Base-by-base conservation (phyloP, 2,113 vertebrate genomes). In the Bolborhynchus lineola region DNA sequence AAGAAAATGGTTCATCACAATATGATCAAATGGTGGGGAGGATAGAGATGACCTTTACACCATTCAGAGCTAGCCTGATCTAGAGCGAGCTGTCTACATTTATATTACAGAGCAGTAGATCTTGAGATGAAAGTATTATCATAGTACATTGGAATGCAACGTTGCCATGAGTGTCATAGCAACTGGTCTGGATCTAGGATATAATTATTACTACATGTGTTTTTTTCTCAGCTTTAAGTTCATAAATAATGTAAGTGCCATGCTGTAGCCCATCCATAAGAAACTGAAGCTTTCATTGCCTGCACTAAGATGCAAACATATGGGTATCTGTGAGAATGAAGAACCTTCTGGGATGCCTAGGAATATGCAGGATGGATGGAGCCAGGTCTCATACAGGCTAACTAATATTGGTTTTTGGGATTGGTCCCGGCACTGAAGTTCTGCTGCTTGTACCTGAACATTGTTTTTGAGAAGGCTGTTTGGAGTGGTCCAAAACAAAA, bases 331-430 rank as follows among this genome's bases (percentile, higher is more conserved):
- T 70, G 68, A 83, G 49, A 70, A 77, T 21, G 15, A 86, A 67
- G n/a, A 67, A 35, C 9, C 9, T 74, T 82, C 71, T 77, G 67
- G 39, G 21, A 76, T 64, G 13, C 19, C 46, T 70, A 25, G 11
- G 35, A 47, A 35, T 44, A 10, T 62, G n/a, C 28, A 57, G 70
- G 33, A 64, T 21, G 11, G 33, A 71, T 20, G 11, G 16, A 87
- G 26, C 1, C 31, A 37, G n/a, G 24, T 35, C 47, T 91, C 0
- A 0, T 29, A 39, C 6, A 25, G 9, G 12, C 0, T 62, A 2
- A 80, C 26, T 37, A 44, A 10, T 31, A 52, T 0, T 26, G 72
- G 13, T 3, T 82, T 85, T 69, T 24, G 49, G 26, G 23, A 55
- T 13, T 75, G 16, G 13, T 57, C 16, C 13, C 25, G 37, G 31